Percentiles rank a stretch among this genome's conserved stretches.
phyloP scores from a whole-genome alignment of 1,140 invertebrate genomes.

The Dendroctonus ponderosae region DNA sequence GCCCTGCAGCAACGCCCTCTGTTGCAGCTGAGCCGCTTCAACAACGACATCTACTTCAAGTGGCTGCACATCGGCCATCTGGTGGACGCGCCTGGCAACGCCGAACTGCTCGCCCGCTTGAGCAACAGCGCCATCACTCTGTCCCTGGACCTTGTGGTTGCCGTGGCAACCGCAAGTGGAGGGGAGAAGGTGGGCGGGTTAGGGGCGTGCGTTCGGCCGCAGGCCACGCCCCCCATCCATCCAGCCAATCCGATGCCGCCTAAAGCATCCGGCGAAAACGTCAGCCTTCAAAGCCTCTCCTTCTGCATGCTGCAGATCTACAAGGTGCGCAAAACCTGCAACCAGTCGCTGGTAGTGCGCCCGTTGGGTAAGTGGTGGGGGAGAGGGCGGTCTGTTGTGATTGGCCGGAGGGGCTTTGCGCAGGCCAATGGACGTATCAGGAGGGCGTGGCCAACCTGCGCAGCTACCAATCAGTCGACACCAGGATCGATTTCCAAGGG shows the following conservation, averaged over 20 bases:
- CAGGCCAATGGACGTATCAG: conserved; percentile 48
- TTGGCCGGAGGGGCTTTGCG: no score
- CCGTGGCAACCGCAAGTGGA: neutral
- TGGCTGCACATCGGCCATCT: conserved; percentile 5
- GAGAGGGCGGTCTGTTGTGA: no score
- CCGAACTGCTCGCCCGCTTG: neutral
- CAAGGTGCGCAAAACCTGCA: conserved; percentile 32
- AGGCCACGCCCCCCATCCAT: neutral
- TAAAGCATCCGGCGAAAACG: neutral
- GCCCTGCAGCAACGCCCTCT: neutral
- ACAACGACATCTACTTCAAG: conserved; percentile 3
- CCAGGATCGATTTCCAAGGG: conserved; percentile 50
- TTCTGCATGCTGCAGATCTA: conserved; percentile 36
- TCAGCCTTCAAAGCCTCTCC: neutral
- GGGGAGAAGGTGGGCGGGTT: no score
- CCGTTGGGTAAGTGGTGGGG: conserved; percentile 25
- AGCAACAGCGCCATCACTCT: conserved; percentile 8
- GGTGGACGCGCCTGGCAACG: neutral
- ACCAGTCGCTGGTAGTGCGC: conserved; percentile 26
- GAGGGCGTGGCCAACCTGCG: conserved; percentile 47
- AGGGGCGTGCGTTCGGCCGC: no score
- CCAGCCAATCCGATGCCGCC: neutral
- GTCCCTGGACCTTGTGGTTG: neutral
- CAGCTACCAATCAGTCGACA: conserved; percentile 50
- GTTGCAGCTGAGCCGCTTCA: conserved; percentile 6